Base-by-base conservation (phyloP, 1,140 invertebrate genomes). In the Eriosoma lanigerum region DNA sequence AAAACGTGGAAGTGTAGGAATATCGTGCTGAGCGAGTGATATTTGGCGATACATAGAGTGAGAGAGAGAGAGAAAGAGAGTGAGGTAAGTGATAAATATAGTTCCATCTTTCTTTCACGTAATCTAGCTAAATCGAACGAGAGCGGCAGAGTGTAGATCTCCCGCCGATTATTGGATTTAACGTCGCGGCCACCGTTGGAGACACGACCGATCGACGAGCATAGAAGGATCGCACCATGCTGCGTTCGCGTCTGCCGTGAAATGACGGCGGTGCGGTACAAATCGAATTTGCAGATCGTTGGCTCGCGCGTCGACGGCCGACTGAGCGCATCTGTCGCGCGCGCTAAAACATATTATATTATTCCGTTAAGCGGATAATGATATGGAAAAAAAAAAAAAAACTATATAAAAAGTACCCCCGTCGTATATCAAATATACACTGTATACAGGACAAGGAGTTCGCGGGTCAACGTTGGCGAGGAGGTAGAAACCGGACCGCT, bases 261-360 rank as follows among this genome's bases (percentile, higher is more conserved):
- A 78, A 78, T 78, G 48, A 78, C 50, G 19, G 66, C 32, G 21
- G n/a, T 21, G 26, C 73, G 19, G 48, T 58, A n/a, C 6, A 78
- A 78, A 78, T 78, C 75, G 75, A 78, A 78, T 78, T 78, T 78
- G 68, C 68, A 29, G 75, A 62, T 78, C 75, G 75, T 17, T 58
- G 54, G 50, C 19, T 38, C 72, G 32, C 72, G 32, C 32, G 54
- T 58, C n/a, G 52, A 12, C 21, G 48, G 29, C 48, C 72, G 24
- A 38, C 12, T 19, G 21, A 46, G 38, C 75, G 75, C 75, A 78
- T 78, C 75, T 78, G 75, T 78, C 75, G 54, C 75, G n/a, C 68
- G 32, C 32, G 68, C 68, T 24, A 50, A 52, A 72, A 72, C 44
- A 58, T 32, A 46, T 38, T 38, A 38, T 38, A 38, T 44, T 60